Conservation (phyloP, 2,797 vertebrate species). For the Poeciliopsis paucimaculata region DNA sequence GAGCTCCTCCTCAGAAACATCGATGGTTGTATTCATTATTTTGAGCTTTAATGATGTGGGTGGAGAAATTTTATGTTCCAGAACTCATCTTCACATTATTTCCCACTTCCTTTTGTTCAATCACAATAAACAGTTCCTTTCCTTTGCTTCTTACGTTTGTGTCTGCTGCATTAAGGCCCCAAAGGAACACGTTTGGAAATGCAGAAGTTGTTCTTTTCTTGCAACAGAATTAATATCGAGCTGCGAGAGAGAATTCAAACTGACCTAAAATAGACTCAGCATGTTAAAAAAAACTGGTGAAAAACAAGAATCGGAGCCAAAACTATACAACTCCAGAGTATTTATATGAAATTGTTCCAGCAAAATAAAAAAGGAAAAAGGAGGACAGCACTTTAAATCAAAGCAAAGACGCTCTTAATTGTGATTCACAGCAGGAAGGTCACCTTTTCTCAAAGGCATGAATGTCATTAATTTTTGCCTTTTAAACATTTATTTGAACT, state of each 20-base stretch:
- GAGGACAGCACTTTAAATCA: neutral
- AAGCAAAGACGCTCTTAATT: neutral
- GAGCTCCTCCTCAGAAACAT: neutral
- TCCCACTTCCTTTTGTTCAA: neutral
- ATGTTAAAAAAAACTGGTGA: neutral
- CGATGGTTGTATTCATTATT: constrained; percentile 1
- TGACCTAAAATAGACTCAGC: neutral
- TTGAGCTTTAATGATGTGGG: constrained; percentile 3
- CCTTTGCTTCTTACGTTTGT: neutral
- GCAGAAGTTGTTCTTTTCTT: neutral
- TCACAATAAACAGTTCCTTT: neutral
- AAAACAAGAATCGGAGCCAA: neutral
- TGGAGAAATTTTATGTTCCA: neutral
- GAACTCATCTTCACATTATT: neutral
- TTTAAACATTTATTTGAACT: constrained; percentile 2
- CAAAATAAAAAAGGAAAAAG: neutral
- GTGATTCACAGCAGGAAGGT: neutral
- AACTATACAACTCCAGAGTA: neutral
- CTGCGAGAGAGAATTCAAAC: neutral
- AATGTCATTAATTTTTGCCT: neutral
- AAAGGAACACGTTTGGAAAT: neutral
- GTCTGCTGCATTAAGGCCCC: neutral
- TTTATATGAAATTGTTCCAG: neutral
- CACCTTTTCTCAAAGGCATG: neutral
- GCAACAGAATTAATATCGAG: neutral